phyloP scores from a whole-genome alignment of 2,888 invertebrate species.

The Lacanobia wlatinum region DNA sequence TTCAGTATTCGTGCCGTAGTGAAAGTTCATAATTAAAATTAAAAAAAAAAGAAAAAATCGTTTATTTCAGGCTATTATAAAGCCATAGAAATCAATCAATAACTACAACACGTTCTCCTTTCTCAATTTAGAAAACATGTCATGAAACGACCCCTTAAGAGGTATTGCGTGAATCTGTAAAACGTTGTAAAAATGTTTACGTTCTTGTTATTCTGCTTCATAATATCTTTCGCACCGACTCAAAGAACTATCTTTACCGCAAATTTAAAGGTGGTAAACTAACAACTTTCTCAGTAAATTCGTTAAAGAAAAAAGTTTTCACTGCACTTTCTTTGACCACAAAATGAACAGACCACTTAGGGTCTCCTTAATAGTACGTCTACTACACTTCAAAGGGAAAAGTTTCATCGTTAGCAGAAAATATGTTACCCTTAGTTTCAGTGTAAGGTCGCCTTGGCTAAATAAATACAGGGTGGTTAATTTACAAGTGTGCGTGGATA shows the following conservation, averaged over 20 bases:
- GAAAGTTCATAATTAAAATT: no score
- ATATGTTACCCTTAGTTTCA: slow-evolving; percentile 28
- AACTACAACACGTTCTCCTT: no score
- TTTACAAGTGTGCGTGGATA: slow-evolving; percentile 8
- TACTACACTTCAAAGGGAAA: slow-evolving; percentile 37
- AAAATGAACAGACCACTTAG: slow-evolving; percentile 27
- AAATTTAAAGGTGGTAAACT: background rate
- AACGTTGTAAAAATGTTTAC: no score
- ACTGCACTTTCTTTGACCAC: slow-evolving; percentile 44
- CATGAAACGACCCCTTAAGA: no score
- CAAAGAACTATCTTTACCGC: background rate
- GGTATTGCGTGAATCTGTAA: no score
- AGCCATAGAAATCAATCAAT: no score
- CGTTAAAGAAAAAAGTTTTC: slow-evolving; percentile 10
- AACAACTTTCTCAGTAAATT: slow-evolving; percentile 7
- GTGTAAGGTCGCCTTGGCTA: slow-evolving; percentile 3
- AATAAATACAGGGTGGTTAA: slow-evolving; percentile 20
- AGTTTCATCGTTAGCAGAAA: slow-evolving; percentile 45
- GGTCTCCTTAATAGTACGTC: slow-evolving; percentile 1
- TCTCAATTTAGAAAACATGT: no score
- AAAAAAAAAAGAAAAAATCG: no score
- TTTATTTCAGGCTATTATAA: no score
- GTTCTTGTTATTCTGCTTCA: background rate
- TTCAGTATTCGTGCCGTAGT: background rate
- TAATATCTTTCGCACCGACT: background rate